Evolutionary conservation across 2,113 vertebrate genomes (phyloP), one percentile per base, ranked within the genome.

Genomic region (Cranoglanis bouderius): DNA sequence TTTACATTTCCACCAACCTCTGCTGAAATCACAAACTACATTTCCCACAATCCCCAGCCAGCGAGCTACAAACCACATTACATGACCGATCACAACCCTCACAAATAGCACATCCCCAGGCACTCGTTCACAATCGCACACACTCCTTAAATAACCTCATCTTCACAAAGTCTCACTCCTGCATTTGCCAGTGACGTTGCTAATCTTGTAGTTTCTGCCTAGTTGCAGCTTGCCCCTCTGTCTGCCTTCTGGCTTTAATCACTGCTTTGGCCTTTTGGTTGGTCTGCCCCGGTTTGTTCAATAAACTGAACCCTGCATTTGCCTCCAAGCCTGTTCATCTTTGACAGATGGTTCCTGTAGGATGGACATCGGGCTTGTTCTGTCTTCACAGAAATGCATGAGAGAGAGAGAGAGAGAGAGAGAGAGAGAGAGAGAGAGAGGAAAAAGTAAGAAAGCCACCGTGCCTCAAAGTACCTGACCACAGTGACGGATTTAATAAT

Each of bases 261-360:
- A 32, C 51, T 32, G 77, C 46, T 13, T 32, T 53, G 49, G 49
- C 49, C 46, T 80, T 80, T 53, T 51, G 77, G 26, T 53, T 51
- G 29, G 0, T 51, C 13, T 81, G 77, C 77, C 49, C 77, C 0
- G 49, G 77, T 81, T 81, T 32, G 49, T 81, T 81, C 49, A 81
- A 81, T 81, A 81, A 81, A 81, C 77, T 53, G 49, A 53, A 32
- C 77, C 49, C 77, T 53, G 77, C 29, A 53, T 81, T 53, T 81
- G 77, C 77, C 49, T 81, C 77, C 29, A 35, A 81, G 77, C 77
- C 16, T 53, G 29, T 49, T 32, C 7, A 12, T 32, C 77, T 32
- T 32, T 53, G 49, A 81, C 77, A 81, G 77, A 81, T 18, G 29
- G 16, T 32, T 32, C 29, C 77, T 32, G 49, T 81, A 53, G 29